phyloP scores from a whole-genome alignment of 64 coral and sea anemone genomes.

The Pachyseris speciosa region DNA sequence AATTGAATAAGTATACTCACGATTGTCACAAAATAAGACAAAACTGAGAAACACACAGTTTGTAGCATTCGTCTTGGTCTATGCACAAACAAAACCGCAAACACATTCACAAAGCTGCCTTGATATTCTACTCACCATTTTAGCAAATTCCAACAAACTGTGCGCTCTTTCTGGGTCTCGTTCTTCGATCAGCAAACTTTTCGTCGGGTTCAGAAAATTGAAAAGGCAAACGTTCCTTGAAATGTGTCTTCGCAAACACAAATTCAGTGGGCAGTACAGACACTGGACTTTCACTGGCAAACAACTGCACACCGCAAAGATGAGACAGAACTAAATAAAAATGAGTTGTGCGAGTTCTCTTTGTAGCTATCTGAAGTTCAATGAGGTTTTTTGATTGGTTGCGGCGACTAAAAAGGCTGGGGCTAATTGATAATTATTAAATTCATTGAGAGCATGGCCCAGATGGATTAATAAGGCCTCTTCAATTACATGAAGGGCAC shows the following conservation, averaged over 20 bases:
- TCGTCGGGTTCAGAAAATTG: not conserved
- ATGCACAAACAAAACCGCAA: not conserved
- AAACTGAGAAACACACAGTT: not conserved
- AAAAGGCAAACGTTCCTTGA: not conserved
- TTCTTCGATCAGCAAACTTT: not conserved
- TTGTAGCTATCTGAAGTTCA: not conserved
- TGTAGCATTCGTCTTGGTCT: no score
- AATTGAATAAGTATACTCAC: conserved; percentile 29
- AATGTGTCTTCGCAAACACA: not conserved
- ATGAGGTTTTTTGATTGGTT: not conserved
- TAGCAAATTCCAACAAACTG: not conserved
- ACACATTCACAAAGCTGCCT: not conserved
- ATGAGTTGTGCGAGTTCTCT: not conserved
- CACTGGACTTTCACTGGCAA: not conserved
- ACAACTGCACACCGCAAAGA: not conserved
- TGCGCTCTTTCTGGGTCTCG: not conserved
- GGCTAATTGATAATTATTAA: conserved; percentile 32
- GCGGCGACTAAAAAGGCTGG: conserved; percentile 4
- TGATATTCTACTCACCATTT: not conserved
- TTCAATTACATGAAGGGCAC: conserved; percentile 11
- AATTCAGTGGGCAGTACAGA: not conserved
- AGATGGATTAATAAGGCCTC: not conserved
- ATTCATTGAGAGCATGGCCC: not conserved
- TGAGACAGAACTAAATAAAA: not conserved
- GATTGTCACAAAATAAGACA: conserved; percentile 16